Evolutionary conservation across 1,140 invertebrate species (phyloP).

Genomic region (Bathynomus jamesi): DNA sequence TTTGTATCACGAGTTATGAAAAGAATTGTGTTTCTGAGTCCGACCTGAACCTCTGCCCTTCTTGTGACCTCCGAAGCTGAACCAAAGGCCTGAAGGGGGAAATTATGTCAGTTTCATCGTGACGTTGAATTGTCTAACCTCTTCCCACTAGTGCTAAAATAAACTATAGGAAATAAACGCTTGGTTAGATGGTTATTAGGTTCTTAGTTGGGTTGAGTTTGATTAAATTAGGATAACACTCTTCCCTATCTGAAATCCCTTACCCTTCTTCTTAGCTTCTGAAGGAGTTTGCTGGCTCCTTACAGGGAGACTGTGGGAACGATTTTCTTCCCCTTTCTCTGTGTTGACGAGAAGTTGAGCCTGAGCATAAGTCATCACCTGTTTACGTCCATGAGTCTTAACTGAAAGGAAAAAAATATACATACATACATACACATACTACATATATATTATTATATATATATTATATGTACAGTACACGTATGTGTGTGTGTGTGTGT

Average conservation of each 20-base stretch:
- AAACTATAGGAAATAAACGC: background rate
- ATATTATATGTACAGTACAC: background rate
- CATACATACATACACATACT: background rate
- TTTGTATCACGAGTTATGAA: too few species aligned
- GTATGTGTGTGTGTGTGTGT: background rate
- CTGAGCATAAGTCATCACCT: background rate
- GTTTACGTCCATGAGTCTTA: background rate
- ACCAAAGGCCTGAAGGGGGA: conserved; percentile 27
- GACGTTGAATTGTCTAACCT: background rate
- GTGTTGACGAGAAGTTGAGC: background rate
- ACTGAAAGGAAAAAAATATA: background rate
- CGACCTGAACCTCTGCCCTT: conserved; percentile 20
- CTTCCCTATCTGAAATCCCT: background rate
- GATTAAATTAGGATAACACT: background rate
- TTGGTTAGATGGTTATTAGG: background rate
- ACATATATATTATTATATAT: background rate
- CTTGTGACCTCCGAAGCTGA: conserved; percentile 36
- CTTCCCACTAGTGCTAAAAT: background rate
- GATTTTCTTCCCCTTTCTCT: background rate
- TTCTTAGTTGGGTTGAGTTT: background rate
- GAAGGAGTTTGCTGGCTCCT: background rate
- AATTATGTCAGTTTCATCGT: background rate
- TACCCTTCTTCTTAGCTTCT: background rate
- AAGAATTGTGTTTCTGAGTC: background rate
- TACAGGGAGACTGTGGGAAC: background rate